A percentile compares a stretch with the other conserved stretches of the same genome.
phyloP scores from a whole-genome alignment of 2,797 vertebrate species.

The Malacoraja senta region DNA sequence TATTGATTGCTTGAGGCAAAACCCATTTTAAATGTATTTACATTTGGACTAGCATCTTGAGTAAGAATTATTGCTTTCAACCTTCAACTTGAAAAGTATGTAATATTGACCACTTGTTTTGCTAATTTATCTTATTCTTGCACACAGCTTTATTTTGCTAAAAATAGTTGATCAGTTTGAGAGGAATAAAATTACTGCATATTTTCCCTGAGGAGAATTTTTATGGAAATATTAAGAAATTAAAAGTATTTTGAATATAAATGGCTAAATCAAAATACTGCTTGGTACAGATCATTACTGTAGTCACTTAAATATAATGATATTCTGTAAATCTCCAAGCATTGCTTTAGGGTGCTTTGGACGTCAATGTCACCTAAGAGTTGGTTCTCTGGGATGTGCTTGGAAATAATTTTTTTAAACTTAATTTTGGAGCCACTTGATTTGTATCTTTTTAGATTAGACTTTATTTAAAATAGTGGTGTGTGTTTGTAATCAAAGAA shows the following conservation, averaged over 20 bases:
- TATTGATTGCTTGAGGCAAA: too few relatives aligned
- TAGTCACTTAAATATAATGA: not conserved
- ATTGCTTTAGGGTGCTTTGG: not conserved
- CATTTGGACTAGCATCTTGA: too few relatives aligned
- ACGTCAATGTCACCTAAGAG: not conserved
- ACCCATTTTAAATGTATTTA: too few relatives aligned
- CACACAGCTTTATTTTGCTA: too few relatives aligned
- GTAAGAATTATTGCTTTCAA: too few relatives aligned
- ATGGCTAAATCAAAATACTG: not conserved
- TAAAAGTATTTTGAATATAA: not conserved
- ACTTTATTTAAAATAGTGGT: not conserved
- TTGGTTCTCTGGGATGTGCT: not conserved
- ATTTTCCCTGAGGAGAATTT: too few relatives aligned
- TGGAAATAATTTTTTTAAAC: not conserved
- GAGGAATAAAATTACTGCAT: too few relatives aligned
- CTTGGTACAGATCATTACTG: not conserved
- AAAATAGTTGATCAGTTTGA: too few relatives aligned
- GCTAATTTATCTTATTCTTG: too few relatives aligned
- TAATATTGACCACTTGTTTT: too few relatives aligned
- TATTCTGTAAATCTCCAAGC: not conserved
- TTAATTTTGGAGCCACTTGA: not conserved
- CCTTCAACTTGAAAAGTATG: too few relatives aligned
- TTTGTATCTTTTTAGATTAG: not conserved
- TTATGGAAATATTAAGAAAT: too few relatives aligned
- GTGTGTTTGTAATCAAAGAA: not conserved